A percentile compares a stretch with the other conserved stretches of the same genome.
phyloP scores from a whole-genome alignment of 2,888 invertebrate species.

The Chorisops tibialis region DNA sequence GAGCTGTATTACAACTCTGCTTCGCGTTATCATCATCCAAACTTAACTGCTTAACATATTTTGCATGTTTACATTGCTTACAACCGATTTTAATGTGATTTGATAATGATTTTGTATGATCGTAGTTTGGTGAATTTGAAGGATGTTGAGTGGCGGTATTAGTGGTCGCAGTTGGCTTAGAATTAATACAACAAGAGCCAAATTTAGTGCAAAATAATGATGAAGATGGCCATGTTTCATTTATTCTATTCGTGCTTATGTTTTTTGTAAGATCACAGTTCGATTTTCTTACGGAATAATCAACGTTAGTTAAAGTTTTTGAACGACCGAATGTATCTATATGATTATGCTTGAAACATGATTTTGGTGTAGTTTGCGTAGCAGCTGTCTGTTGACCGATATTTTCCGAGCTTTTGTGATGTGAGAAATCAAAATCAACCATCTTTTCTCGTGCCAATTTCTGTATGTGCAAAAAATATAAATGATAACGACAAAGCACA shows the following conservation, averaged over 20 bases:
- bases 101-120: constrained; percentile 27
- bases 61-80: constrained; percentile 48
- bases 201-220: constrained; percentile 36
- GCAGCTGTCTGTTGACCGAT: constrained; percentile 33
- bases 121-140: constrained; percentile 2
- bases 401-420: constrained; percentile 51
- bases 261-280: constrained; percentile 36
- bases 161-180: background rate
- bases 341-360: constrained; percentile 50
- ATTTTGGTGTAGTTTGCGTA: constrained; percentile 41
- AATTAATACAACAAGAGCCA: constrained; percentile 21
- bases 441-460: constrained; percentile 48
- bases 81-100: constrained; percentile 37
- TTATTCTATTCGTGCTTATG: constrained; percentile 32
- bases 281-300: constrained; percentile 34
- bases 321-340: constrained; percentile 37
- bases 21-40: constrained; percentile 41
- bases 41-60: constrained; percentile 46
- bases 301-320: constrained; percentile 33
- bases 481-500: too few relatives aligned
- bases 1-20: background rate
- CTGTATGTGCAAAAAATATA: constrained; percentile 22
- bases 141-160: background rate
- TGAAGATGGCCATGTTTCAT: constrained; percentile 26
- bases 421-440: constrained; percentile 54